Evolutionary conservation across 2,113 vertebrate genomes (phyloP).

Genomic region (Tachycineta bicolor): DNA sequence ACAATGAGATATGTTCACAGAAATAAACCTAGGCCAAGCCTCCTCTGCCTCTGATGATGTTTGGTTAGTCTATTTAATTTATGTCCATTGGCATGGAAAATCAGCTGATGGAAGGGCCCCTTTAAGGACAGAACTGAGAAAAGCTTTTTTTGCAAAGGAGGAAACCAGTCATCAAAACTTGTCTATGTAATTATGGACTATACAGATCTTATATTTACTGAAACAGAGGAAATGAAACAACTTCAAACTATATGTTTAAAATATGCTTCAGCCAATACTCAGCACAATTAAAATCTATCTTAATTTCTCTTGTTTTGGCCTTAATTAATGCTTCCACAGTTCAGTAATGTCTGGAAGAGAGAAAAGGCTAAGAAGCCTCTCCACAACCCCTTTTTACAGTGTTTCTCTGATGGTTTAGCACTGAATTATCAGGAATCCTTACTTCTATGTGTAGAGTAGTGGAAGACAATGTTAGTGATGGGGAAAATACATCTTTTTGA

Average conservation of each 20-base stretch:
- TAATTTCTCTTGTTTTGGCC: background rate
- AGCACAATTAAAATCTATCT: background rate
- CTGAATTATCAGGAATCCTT: background rate
- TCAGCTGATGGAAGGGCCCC: background rate
- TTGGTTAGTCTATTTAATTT: background rate
- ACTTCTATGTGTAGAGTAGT: background rate
- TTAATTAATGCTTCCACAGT: background rate
- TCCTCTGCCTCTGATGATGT: background rate
- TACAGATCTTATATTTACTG: background rate
- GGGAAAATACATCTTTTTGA: background rate
- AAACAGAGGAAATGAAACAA: slow-evolving; percentile 9
- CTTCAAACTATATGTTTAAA: background rate
- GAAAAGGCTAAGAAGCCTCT: background rate
- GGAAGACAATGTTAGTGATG: background rate
- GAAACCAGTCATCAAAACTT: background rate
- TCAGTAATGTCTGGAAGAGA: background rate
- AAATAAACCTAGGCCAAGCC: background rate
- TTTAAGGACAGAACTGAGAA: slow-evolving; percentile 1
- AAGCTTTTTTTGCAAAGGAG: background rate
- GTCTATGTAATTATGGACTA: background rate
- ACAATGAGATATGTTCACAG: background rate
- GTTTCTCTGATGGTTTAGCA: background rate
- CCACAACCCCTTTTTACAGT: background rate
- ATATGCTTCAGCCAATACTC: background rate
- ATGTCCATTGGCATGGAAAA: background rate